A percentile compares a stretch with the other conserved stretches of the same genome.
Evolutionary conservation across 2,797 vertebrate species (phyloP).

Genomic region (Picus viridis): DNA sequence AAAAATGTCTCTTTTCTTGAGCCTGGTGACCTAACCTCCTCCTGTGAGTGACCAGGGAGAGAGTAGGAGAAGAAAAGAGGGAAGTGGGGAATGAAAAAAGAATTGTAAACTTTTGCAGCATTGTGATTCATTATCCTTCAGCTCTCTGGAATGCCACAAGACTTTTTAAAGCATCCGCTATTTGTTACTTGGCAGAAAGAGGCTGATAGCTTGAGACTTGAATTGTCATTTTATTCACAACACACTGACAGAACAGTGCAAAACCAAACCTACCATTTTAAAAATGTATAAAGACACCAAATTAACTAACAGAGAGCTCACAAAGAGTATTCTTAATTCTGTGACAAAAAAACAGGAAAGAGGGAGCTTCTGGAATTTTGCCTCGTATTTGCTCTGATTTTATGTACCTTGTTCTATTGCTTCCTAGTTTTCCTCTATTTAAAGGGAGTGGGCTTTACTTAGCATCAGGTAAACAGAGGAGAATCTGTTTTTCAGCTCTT

Average conservation of each 20-base stretch:
- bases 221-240: slow-evolving; percentile 41
- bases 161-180: slow-evolving; percentile 25
- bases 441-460: not conserved
- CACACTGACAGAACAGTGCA: slow-evolving; percentile 30
- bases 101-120: not conserved
- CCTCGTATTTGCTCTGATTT: not conserved
- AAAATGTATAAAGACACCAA: not conserved
- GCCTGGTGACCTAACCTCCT: not conserved
- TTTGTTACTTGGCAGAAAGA: slow-evolving; percentile 49
- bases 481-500: not conserved
- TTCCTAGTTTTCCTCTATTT: not conserved
- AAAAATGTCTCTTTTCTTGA: not conserved
- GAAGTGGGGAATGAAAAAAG: not conserved
- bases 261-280: slow-evolving; percentile 41
- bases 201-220: slow-evolving; percentile 20
- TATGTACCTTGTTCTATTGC: not conserved
- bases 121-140: slow-evolving; percentile 23
- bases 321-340: not conserved
- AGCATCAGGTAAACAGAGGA: not conserved
- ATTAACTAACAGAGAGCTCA: not conserved
- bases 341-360: not conserved
- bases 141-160: not conserved
- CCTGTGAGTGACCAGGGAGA: not conserved
- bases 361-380: not conserved
- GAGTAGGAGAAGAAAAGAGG: not conserved